phyloP scores from a whole-genome alignment of 2,888 invertebrate genomes.

The Tetragonula carbonaria region DNA sequence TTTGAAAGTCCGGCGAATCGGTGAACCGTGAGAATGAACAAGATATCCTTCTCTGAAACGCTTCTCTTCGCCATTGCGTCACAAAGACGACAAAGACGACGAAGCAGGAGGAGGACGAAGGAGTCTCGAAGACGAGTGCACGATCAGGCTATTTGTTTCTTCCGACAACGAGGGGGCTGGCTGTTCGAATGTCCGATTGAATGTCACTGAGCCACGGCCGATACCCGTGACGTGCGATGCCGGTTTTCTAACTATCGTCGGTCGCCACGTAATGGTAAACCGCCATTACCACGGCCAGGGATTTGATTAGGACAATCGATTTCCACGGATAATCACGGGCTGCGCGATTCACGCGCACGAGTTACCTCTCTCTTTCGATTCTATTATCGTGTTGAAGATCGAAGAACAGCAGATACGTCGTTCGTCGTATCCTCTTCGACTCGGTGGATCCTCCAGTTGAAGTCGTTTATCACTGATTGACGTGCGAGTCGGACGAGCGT shows the following conservation, averaged over 20 bases:
- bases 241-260: not conserved
- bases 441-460: conserved; percentile 1
- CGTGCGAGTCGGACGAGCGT: not conserved
- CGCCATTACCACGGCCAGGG: conserved; percentile 48
- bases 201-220: conserved; percentile 51
- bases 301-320: conserved; percentile 54
- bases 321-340: conserved; percentile 45
- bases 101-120: not conserved
- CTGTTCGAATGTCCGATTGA: conserved; percentile 41
- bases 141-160: conserved; percentile 41
- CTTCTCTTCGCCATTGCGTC: conserved; percentile 47
- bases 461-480: conserved; percentile 1
- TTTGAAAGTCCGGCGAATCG: conserved; percentile 63
- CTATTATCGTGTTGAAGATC: conserved; percentile 33
- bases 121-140: not conserved
- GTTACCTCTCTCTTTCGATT: not conserved
- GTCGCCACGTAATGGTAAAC: conserved; percentile 22
- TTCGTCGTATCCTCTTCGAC: not conserved
- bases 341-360: not conserved
- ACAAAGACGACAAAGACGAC: conserved; percentile 20
- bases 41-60: conserved; percentile 40
- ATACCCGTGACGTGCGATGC: conserved; percentile 12
- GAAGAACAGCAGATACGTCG: not conserved
- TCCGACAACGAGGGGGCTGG: conserved; percentile 44
- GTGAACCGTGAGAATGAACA: conserved; percentile 63